Evolutionary conservation across 2,113 vertebrate genomes (phyloP).

Genomic region (Rhinichthys klamathensis): DNA sequence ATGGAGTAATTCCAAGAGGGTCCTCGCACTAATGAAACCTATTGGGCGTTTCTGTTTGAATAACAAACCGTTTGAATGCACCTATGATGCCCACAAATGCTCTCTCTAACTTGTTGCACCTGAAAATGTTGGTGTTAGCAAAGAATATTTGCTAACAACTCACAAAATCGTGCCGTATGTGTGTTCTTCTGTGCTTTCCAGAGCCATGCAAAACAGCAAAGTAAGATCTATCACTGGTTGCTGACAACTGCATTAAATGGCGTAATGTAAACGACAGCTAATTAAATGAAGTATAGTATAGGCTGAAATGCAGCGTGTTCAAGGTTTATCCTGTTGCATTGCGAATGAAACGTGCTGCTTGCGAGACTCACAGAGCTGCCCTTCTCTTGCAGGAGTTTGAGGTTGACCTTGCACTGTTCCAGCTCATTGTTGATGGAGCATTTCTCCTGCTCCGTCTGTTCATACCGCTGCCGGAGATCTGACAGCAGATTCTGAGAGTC

Average conservation of each 20-base stretch:
- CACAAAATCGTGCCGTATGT: not conserved
- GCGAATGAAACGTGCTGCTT: not conserved
- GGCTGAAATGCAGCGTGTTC: not conserved
- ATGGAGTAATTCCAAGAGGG: no score
- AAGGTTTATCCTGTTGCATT: not conserved
- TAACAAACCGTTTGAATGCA: no score
- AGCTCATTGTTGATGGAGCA: constrained; percentile 89
- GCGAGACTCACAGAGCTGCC: constrained; percentile 87
- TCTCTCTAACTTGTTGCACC: not conserved
- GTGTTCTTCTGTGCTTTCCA: not conserved
- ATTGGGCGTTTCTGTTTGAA: not conserved
- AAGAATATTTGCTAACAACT: not conserved
- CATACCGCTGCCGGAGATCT: constrained; percentile 88
- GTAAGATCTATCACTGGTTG: not conserved
- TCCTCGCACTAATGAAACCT: not conserved
- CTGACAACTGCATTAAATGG: not conserved
- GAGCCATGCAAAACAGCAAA: not conserved
- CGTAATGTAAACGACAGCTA: not conserved
- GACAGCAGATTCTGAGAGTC: constrained; percentile 88
- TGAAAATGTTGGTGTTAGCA: not conserved
- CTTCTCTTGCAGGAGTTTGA: constrained; percentile 96
- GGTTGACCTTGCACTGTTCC: constrained; percentile 91
- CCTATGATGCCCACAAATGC: not conserved
- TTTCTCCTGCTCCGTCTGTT: constrained; percentile 92
- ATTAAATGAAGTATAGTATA: not conserved